Conservation (phyloP, 2,888 invertebrate genomes). For the Podotricha telesiphe region DNA sequence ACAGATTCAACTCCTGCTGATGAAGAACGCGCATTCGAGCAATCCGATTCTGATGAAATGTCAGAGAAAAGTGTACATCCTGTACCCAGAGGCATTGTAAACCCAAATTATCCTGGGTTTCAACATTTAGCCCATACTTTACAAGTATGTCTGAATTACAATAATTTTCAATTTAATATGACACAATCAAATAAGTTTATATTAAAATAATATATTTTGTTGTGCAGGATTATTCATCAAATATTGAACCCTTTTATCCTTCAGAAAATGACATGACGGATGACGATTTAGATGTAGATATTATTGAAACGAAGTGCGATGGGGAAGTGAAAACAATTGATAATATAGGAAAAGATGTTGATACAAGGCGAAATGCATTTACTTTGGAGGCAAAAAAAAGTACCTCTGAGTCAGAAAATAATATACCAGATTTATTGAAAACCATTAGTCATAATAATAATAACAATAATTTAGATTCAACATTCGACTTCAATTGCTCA, state of each 20-base stretch:
- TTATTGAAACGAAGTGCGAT: conserved; percentile 53
- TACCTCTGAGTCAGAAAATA: conserved; percentile 53
- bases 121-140: conserved; percentile 91
- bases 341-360: conserved; percentile 5
- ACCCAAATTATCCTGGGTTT: conserved; percentile 93
- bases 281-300: conserved; percentile 76
- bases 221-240: conserved; percentile 75
- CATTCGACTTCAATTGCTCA: conserved; percentile 63
- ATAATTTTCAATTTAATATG: background rate
- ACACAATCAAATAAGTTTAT: background rate
- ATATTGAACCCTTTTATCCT: conserved; percentile 75
- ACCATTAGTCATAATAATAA: conserved; percentile 71
- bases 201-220: conserved; percentile 5
- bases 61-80: conserved; percentile 68
- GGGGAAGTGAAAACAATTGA: conserved; percentile 41
- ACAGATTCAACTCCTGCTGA: conserved; percentile 72
- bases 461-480: conserved; percentile 65
- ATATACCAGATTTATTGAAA: conserved; percentile 76
- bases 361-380: conserved; percentile 43
- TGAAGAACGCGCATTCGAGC: conserved; percentile 82
- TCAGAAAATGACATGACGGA: conserved; percentile 82
- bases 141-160: conserved; percentile 62
- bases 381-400: conserved; percentile 48
- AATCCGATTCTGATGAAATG: conserved; percentile 83
- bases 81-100: conserved; percentile 88